Evolutionary conservation across 2,888 invertebrate species (phyloP), one percentile per base, ranked within the genome.

Genomic region (Anoncus sp.): DNA sequence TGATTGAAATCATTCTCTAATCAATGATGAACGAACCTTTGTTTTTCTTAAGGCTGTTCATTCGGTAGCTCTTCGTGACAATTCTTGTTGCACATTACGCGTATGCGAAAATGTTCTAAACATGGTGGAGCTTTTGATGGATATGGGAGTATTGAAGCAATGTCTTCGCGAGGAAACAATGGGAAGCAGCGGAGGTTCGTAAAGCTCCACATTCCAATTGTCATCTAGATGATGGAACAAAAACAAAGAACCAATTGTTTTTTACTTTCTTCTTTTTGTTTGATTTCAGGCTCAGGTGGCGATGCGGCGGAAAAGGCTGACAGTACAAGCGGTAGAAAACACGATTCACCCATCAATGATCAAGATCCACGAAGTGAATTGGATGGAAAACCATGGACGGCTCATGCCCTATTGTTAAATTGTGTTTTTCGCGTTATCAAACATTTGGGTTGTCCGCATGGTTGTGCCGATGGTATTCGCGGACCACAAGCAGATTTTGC

Each of bases 21-120:
- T n/a, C n/a, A n/a, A n/a, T n/a, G n/a, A n/a, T n/a, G n/a, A n/a
- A n/a, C n/a, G n/a, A n/a, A n/a, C n/a, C n/a, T n/a, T n/a, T n/a
- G n/a, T n/a, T n/a, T n/a, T 70, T 75, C 88, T 93, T 10, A 89
- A 98, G 95, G 98, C 97, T 7, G 95, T 98, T 0, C 97, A 98
- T 89, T 95, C 96, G 73, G 96, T 98, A 10, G 95, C 97, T 1
- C 94, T 97, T 81, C 94, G 98, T 89, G 98, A 98, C 87, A 95
- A 94, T 79, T 94, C 95, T 77, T 95, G 96, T 85, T 97, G 97
- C 86, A 97, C 97, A 0, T 92, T 98, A 22, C 94, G 98, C 24
- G 97, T 99, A 2, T 96, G 98, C 91, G 98, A 99, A 91, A 96
- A 97, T 1, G 96, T 98, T 86, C 92, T 99, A 18, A 98, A 98